These are phyloP conservation scores for Elephas maximus DNA, from an alignment of 2,113 vertebrate species.

Conservation along the genomic window DNA sequence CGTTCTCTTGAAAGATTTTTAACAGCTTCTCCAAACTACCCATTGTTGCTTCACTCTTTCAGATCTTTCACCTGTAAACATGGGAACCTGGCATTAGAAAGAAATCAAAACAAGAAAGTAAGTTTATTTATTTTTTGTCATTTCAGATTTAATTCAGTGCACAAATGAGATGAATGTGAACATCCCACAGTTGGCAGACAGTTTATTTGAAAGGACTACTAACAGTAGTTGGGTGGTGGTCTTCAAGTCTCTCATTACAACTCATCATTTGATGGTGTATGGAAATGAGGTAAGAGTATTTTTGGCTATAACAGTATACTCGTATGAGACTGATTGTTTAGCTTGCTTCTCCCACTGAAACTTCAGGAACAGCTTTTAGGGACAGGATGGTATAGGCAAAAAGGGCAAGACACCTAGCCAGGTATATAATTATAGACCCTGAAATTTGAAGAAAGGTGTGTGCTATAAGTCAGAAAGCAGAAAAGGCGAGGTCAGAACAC, in stretches of 20 bases:
- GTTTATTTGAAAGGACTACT: conserved; percentile 97
- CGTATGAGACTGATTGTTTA: neutral
- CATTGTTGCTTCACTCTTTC: neutral
- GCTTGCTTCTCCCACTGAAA: conserved; percentile 44
- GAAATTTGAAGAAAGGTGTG: conserved; percentile 20
- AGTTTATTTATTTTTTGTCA: conserved; percentile 60
- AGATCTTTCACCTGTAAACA: neutral
- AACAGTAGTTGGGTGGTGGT: conserved; percentile 99
- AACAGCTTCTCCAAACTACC: conserved; percentile 28
- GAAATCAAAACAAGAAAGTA: conserved; percentile 61
- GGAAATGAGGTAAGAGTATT: conserved; percentile 96
- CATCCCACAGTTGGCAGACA: conserved; percentile 98
- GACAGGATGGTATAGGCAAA: conserved; percentile 16
- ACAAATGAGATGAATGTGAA: conserved; percentile 99
- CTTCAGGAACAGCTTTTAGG: neutral
- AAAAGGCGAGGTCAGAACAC: conserved; percentile 5
- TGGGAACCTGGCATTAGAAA: conserved; percentile 37
- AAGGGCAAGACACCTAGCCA: neutral
- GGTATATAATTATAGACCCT: conserved; percentile 14
- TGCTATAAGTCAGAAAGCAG: neutral
- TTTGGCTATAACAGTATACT: conserved; percentile 37
- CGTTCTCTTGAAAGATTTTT: conserved; percentile 29
- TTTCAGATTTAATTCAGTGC: conserved; percentile 97
- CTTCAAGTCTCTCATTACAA: conserved; percentile 98
- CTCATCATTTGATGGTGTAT: conserved; percentile 98